Evolutionary conservation across 2,113 vertebrate species (phyloP), one percentile per base, ranked within the genome.

Genomic region (Mellivora capensis): DNA sequence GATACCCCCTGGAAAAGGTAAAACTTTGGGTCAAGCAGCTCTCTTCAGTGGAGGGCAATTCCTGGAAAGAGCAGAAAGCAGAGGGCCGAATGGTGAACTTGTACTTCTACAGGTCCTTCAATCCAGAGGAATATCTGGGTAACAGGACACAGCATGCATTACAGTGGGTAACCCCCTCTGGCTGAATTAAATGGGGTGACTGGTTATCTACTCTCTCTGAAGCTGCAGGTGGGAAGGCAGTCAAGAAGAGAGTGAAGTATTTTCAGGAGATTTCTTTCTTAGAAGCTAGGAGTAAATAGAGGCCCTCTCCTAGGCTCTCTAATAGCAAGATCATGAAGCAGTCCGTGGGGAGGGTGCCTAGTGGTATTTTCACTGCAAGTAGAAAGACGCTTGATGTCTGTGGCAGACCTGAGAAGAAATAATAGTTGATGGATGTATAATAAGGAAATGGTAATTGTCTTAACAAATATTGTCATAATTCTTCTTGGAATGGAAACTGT

Each of bases 381-480:
- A 37, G 59, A 39, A 85, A 85, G 37, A 14, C 18, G 12, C 13
- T 31, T 52, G 34, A 69, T 11, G 71, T 34, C 52, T 54, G 18
- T 67, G 13, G 27, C 42, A 59, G 59, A 79, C 17, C 64, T 49
- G 18, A 94, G 76, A 72, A 89, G 64, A 93, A 93, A 80, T 29
- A 69, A 90, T n/a, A 44, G 2, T 52, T 37, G 59, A 29, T 76
- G 34, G 18, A 23, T 34, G 37, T 7, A 39, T 71, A 89, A 79
- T 89, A 11, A 54, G 18, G 9, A 44, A 49, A 69, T 71, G 10
- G 5, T 44, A 83, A 92, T 83, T 42, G 71, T 72, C 88, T 42
- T 72, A 87, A 54, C 11, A 87, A 76, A 44, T 54, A 7, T 64
- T 81, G 29, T 31, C 15, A 90, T 17, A 39, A 61, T 18, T 71